Percentiles rank a stretch among this genome's conserved stretches.
Evolutionary conservation across 2,888 invertebrate species (phyloP).

Genomic region (Sylvicola cinctus): DNA sequence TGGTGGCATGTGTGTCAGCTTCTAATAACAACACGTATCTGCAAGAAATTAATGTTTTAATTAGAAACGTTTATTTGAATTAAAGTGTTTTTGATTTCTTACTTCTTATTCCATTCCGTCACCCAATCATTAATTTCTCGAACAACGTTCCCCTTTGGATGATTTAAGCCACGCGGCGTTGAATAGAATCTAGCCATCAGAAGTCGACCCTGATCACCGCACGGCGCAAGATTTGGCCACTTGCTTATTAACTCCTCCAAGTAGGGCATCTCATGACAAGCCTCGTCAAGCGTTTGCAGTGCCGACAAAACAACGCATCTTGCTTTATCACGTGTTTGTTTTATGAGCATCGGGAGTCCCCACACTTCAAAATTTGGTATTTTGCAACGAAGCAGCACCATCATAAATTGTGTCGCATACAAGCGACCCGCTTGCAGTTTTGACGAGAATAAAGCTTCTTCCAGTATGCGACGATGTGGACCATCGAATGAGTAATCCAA

Average conservation of each 20-base stretch:
- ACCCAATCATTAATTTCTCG: conserved; percentile 66
- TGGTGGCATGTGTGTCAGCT: conserved; percentile 65
- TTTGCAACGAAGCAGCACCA: conserved; percentile 58
- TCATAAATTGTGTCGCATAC: conserved; percentile 81
- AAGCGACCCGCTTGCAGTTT: conserved; percentile 37
- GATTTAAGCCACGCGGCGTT: conserved; percentile 44
- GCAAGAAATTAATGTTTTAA: conserved; percentile 4
- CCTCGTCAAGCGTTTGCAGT: conserved; percentile 69
- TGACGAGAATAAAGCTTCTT: conserved; percentile 22
- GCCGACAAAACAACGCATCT: conserved; percentile 62
- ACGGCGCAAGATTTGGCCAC: conserved; percentile 42
- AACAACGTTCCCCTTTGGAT: conserved; percentile 39
- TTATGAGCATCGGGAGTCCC: conserved; percentile 68
- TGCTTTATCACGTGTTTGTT: conserved; percentile 68
- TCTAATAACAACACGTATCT: conserved; percentile 81
- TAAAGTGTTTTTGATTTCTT: conserved; percentile 4
- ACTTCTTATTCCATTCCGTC: conserved; percentile 49
- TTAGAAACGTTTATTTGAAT: neutral
- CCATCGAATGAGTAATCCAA: conserved; percentile 44
- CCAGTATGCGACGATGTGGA: conserved; percentile 35
- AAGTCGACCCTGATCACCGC: conserved; percentile 61
- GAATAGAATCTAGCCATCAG: conserved; percentile 58
- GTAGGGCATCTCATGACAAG: conserved; percentile 69
- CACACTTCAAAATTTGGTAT: conserved; percentile 58
- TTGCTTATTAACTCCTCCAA: conserved; percentile 56